A percentile compares a stretch with the other conserved stretches of the same genome.
Conservation (phyloP, 1,140 invertebrate genomes). For the Drosophila athabasca region DNA sequence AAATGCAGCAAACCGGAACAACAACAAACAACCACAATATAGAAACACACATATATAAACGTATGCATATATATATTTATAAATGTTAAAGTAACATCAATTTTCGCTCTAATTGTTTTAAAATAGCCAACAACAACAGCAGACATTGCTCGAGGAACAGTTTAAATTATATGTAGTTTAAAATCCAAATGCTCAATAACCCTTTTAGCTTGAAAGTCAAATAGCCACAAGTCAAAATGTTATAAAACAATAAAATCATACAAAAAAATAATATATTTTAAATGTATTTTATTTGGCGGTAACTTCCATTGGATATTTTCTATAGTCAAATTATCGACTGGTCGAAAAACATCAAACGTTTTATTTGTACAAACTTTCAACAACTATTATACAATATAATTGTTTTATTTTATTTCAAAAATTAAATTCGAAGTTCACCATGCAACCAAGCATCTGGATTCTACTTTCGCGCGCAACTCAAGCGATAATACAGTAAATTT, state of each 20-base stretch:
- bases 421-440: no score
- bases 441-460: no score
- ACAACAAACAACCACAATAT: constrained; percentile 49
- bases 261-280: constrained; percentile 19
- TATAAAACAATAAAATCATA: constrained; percentile 55
- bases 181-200: constrained; percentile 73
- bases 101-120: constrained; percentile 58
- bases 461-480: no score
- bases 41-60: constrained; percentile 25
- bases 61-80: constrained; percentile 51
- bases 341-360: no score
- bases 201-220: constrained; percentile 73
- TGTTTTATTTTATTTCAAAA: no score
- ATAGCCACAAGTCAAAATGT: constrained; percentile 76
- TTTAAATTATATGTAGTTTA: constrained; percentile 66
- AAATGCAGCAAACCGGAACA: constrained; percentile 39
- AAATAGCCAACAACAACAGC: constrained; percentile 54
- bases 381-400: no score
- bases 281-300: neutral
- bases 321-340: no score
- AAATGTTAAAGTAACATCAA: constrained; percentile 54
- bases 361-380: no score
- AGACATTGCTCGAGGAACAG: constrained; percentile 28
- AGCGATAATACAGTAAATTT: no score
- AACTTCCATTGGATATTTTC: no score